These are phyloP conservation scores for Melieria omissa DNA, from an alignment of 2,888 invertebrate genomes.

Conservation along the genomic window DNA sequence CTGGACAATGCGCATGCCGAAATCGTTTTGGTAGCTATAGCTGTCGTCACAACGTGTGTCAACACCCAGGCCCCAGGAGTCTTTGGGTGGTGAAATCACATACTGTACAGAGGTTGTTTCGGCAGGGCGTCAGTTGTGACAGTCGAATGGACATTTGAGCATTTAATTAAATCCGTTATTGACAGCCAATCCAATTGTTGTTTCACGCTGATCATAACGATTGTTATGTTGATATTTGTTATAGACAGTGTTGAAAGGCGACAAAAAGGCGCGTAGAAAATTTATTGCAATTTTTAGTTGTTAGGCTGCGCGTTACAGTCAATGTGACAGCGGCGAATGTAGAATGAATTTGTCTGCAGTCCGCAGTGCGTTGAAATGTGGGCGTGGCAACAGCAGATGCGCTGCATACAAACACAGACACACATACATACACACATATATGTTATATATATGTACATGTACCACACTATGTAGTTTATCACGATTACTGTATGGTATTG, in stretches of 20 bases:
- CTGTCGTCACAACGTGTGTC: too few species aligned
- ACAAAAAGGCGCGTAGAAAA: not conserved
- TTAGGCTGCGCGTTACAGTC: not conserved
- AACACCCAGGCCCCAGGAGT: too few species aligned
- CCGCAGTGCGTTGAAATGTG: not conserved
- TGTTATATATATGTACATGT: too few species aligned
- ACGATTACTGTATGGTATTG: constrained; percentile 19
- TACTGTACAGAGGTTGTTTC: too few species aligned
- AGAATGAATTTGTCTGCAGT: not conserved
- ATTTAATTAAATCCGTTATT: not conserved
- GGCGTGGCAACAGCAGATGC: not conserved
- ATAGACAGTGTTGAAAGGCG: not conserved
- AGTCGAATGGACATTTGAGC: too few species aligned
- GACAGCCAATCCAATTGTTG: not conserved
- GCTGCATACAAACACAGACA: not conserved
- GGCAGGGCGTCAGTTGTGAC: too few species aligned
- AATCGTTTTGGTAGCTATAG: too few species aligned
- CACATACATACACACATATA: not conserved
- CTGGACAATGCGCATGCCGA: too few species aligned
- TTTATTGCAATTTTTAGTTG: not conserved
- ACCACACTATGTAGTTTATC: constrained; percentile 13
- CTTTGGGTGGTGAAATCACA: too few species aligned
- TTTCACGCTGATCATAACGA: not conserved
- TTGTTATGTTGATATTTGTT: too few species aligned
- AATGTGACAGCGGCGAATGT: not conserved